phyloP scores from a whole-genome alignment of 2,113 vertebrate species.

The Natator depressus region DNA sequence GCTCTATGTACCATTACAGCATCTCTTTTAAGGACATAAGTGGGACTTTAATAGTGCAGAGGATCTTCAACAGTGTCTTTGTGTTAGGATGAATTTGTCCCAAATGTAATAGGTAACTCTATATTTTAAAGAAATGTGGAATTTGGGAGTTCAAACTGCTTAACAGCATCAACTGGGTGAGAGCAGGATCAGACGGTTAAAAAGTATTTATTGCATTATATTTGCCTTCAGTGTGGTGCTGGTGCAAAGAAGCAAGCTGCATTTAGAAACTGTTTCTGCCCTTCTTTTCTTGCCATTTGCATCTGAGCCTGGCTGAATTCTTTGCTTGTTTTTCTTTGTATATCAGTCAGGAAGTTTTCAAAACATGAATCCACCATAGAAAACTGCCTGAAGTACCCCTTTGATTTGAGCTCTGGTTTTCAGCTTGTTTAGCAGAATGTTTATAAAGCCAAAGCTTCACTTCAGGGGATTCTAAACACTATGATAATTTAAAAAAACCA shows the following conservation, averaged over 20 bases:
- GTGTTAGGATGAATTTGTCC: not conserved
- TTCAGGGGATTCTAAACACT: not conserved
- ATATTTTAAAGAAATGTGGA: not conserved
- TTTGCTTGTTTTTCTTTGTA: not conserved
- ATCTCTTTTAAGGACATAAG: not conserved
- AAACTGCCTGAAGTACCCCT: not conserved
- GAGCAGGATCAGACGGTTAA: not conserved
- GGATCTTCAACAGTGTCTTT: not conserved
- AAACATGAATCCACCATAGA: not conserved
- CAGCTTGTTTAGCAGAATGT: not conserved
- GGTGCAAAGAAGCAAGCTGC: not conserved
- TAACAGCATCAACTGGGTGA: not conserved
- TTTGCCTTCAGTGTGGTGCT: not conserved
- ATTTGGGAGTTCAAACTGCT: not conserved
- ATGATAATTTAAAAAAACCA: not conserved
- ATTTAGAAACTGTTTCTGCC: not conserved
- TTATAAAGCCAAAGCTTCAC: not conserved
- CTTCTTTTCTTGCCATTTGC: not conserved
- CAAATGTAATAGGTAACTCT: not conserved
- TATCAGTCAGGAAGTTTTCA: not conserved
- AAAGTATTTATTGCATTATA: not conserved
- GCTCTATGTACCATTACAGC: not conserved
- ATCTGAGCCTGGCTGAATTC: not conserved
- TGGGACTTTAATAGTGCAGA: not conserved
- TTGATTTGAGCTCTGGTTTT: not conserved